Evolutionary conservation across 2,113 vertebrate species (phyloP).

Genomic region (Pardalotus punctatus): DNA sequence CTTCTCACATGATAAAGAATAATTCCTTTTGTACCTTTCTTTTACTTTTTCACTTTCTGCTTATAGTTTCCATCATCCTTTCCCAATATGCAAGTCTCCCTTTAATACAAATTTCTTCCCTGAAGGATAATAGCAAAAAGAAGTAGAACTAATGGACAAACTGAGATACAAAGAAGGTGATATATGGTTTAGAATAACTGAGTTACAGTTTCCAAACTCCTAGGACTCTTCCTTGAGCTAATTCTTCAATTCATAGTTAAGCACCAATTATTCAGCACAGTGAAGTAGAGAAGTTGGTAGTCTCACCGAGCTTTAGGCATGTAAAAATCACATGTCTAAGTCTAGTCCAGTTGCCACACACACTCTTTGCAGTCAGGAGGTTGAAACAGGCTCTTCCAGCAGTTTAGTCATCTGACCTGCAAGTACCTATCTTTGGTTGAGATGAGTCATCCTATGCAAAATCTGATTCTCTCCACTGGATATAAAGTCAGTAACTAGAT

Average conservation of each 20-base stretch:
- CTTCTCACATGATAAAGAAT: background rate
- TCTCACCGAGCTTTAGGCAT: background rate
- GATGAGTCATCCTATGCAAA: background rate
- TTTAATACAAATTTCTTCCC: background rate
- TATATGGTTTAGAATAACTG: background rate
- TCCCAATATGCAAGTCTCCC: background rate
- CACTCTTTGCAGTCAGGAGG: background rate
- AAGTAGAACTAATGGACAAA: background rate
- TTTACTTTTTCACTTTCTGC: background rate
- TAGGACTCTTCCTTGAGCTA: background rate
- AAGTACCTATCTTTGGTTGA: background rate
- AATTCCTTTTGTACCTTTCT: background rate
- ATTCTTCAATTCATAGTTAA: background rate
- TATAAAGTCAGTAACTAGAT: background rate
- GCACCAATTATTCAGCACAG: background rate
- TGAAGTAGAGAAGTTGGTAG: background rate
- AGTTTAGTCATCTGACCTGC: background rate
- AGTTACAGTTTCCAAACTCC: background rate
- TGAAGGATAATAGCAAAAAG: background rate
- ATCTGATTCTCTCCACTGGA: background rate
- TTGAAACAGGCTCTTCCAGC: background rate
- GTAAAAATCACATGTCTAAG: background rate
- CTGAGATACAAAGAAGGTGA: background rate
- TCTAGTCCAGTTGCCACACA: background rate
- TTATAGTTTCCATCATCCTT: background rate